Percentiles rank a stretch among this genome's conserved stretches.
Evolutionary conservation across 2,888 invertebrate genomes (phyloP).

Genomic region (Andricus quercusramuli): DNA sequence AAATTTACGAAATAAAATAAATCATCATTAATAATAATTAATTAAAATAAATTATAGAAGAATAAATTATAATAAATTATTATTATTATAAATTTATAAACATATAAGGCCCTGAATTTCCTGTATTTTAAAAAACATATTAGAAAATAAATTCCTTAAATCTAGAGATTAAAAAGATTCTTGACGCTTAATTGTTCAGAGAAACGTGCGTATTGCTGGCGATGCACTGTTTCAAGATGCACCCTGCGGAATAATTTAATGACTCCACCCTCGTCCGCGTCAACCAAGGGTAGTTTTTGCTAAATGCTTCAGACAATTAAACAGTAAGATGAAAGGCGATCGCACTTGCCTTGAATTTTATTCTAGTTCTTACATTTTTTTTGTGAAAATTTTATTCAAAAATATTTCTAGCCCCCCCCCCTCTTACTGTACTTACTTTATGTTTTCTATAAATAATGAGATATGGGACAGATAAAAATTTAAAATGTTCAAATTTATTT

Average conservation of each 20-base stretch:
- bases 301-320: slow-evolving; percentile 20
- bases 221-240: slow-evolving; percentile 53
- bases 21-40: no score
- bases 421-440: no score
- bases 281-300: slow-evolving; percentile 10
- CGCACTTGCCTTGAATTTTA: not conserved
- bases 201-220: not conserved
- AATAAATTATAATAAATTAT: no score
- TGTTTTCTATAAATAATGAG: no score
- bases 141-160: not conserved
- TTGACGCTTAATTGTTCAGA: not conserved
- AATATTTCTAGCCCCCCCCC: not conserved
- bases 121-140: not conserved
- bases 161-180: slow-evolving; percentile 10
- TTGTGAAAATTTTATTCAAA: not conserved
- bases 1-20: no score
- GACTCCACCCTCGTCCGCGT: slow-evolving; percentile 65
- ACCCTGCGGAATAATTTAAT: slow-evolving; percentile 77
- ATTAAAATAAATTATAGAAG: no score
- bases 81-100: no score
- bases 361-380: not conserved
- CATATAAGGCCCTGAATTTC: not conserved
- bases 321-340: slow-evolving; percentile 14
- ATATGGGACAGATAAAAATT: not conserved
- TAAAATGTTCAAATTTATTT: no score